Percentiles rank a stretch among this genome's conserved stretches.
These are phyloP conservation scores for Rhingia campestris DNA, from an alignment of 2,888 invertebrate genomes.

Conservation along the genomic window DNA sequence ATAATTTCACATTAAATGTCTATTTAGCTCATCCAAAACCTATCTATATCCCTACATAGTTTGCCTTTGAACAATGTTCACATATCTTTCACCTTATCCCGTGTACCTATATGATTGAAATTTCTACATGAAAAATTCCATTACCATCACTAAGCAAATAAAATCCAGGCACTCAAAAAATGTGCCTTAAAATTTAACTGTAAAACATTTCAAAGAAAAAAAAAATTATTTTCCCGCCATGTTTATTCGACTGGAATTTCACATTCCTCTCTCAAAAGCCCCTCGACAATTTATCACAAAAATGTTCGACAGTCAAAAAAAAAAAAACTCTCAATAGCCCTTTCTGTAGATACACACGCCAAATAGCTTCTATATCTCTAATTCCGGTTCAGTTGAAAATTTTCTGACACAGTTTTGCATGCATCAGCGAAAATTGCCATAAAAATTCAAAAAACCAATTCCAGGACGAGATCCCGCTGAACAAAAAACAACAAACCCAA, in stretches of 20 bases:
- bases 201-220: neutral
- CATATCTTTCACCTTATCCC: neutral
- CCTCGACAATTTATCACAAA: conserved; percentile 53
- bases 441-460: conserved; percentile 66
- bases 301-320: conserved; percentile 26
- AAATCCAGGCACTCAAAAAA: neutral
- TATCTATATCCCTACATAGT: too few species aligned
- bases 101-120: neutral
- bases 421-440: conserved; percentile 69
- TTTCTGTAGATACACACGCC: neutral
- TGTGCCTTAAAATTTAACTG: conserved; percentile 10
- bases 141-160: neutral
- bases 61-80: neutral
- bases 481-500: conserved; percentile 11
- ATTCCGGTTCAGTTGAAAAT: conserved; percentile 68
- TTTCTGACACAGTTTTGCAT: conserved; percentile 67
- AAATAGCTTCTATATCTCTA: conserved; percentile 48
- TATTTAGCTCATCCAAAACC: too few species aligned
- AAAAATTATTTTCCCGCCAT: conserved; percentile 9
- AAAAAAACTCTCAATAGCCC: neutral
- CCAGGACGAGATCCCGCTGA: conserved; percentile 24
- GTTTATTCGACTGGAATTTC: conserved; percentile 59
- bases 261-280: conserved; percentile 40
- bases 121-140: neutral
- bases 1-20: too few species aligned